Evolutionary conservation across 2,888 invertebrate species (phyloP), one percentile per base, ranked within the genome.

Genomic region (Lasioglossum calceatum): DNA sequence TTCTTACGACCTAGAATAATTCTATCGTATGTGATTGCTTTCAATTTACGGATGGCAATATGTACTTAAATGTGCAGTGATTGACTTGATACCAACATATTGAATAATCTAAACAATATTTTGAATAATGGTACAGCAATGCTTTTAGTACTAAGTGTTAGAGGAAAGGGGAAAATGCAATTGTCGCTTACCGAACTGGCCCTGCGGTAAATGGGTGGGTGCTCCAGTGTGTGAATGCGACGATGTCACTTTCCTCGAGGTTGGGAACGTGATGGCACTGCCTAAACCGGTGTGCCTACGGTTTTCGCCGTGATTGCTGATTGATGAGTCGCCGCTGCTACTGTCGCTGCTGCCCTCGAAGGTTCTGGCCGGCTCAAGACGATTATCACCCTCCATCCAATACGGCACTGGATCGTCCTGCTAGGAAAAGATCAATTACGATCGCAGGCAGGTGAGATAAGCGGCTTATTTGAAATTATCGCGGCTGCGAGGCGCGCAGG

Each of bases 301-400:
- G 70, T 87, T 92, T 82, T 89, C 90, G 44, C 88, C 91, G 73
- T 93, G 92, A 93, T 96, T 95, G 94, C 97, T 95, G 76, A 96
- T 96, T 81, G 96, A 96, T 81, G 96, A 96, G 64, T 91, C 91
- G 54, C 96, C 97, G 72, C 97, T 97, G 75, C 97, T 97, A 71
- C 97, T 96, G 92, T 96, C 96, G 93, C 96, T 96, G 92, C 95
- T 96, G 85, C 95, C 95, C 88, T 96, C 96, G 23, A 91, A 78
- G 71, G 91, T 93, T 32, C 89, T 87, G 7, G 88, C 90, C n/a
- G 91, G 89, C 47, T 92, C 91, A 16, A 91, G 82, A 72, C 83
- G 88, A 73, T 36, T 36, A 36, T 91, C 90, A 36, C 78, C 81
- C 74, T 92, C 91, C n/a, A 88, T 81, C 58, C 80, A 88, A 61